Evolutionary conservation across 2,113 vertebrate species (phyloP).

Genomic region (Nannospalax galili): DNA sequence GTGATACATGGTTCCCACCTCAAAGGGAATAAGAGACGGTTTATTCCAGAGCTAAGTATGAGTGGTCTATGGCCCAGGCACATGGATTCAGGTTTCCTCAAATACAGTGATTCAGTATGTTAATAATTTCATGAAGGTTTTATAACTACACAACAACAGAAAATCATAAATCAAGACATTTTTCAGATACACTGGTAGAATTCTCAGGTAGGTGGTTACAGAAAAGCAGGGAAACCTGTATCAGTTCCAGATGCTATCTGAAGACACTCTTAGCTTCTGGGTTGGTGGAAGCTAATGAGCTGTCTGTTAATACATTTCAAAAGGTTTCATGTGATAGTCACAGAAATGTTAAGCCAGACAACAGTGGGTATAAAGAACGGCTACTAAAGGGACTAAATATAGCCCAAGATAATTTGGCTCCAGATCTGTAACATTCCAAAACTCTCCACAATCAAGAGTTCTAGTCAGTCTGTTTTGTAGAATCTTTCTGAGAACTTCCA

Average conservation of each 20-base stretch:
- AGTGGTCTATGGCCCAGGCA: neutral
- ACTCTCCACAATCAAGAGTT: neutral
- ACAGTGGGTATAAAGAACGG: neutral
- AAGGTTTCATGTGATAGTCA: neutral
- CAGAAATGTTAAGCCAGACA: neutral
- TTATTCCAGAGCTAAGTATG: neutral
- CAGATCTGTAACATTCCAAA: neutral
- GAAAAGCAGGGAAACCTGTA: neutral
- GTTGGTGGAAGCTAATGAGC: no score
- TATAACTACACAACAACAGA: neutral
- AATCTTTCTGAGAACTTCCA: neutral
- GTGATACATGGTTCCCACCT: neutral
- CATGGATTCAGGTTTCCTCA: no score
- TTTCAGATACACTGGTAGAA: neutral
- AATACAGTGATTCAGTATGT: neutral
- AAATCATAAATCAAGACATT: neutral
- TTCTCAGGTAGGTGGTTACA: neutral
- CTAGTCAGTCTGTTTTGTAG: neutral
- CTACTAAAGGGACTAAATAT: neutral
- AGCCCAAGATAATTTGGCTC: neutral
- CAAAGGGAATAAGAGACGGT: no score
- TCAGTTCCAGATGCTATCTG: neutral
- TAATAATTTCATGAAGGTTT: neutral
- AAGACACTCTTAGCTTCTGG: neutral
- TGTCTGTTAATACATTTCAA: neutral